These are phyloP conservation scores for Bursaphelenchus mucronatus DNA, from an alignment of 1,140 invertebrate genomes.

Conservation along the genomic window DNA sequence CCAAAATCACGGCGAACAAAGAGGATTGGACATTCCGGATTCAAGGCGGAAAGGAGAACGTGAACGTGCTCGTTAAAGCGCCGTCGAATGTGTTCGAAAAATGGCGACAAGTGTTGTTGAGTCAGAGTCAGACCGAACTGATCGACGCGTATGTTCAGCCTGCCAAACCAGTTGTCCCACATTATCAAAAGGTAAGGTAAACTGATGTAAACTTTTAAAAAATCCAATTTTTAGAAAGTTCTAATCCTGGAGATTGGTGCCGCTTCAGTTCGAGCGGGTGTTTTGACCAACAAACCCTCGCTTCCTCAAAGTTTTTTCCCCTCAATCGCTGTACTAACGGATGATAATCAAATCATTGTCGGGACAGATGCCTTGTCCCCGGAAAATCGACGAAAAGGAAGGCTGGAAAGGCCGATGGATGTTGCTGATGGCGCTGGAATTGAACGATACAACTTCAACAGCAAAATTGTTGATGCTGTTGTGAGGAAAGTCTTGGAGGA, in stretches of 20 bases:
- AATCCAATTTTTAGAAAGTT: constrained; percentile 51
- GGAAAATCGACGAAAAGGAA: constrained; percentile 54
- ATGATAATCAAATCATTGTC: constrained; percentile 62
- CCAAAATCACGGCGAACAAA: constrained; percentile 49
- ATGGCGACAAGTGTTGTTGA: constrained; percentile 64
- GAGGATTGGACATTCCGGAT: constrained; percentile 53
- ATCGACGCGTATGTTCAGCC: constrained; percentile 66
- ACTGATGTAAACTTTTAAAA: no score
- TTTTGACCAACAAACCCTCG: constrained; percentile 65
- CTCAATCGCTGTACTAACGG: constrained; percentile 65
- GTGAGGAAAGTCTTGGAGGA: constrained; percentile 48
- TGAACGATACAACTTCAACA: constrained; percentile 65
- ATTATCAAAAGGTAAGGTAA: constrained; percentile 61
- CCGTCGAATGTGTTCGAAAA: constrained; percentile 55
- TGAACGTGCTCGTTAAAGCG: constrained; percentile 48
- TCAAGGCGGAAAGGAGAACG: constrained; percentile 54
- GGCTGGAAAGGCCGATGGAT: constrained; percentile 60
- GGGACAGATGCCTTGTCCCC: constrained; percentile 66
- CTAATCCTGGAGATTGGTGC: constrained; percentile 68
- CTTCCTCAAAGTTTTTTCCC: constrained; percentile 68
- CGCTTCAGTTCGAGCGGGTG: constrained; percentile 66
- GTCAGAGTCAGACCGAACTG: constrained; percentile 65
- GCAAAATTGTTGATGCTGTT: constrained; percentile 45
- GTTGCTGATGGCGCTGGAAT: constrained; percentile 62
- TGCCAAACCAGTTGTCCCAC: constrained; percentile 54